Evolutionary conservation across 2,113 vertebrate genomes (phyloP), one percentile per base, ranked within the genome.

Genomic region (Grus americana): DNA sequence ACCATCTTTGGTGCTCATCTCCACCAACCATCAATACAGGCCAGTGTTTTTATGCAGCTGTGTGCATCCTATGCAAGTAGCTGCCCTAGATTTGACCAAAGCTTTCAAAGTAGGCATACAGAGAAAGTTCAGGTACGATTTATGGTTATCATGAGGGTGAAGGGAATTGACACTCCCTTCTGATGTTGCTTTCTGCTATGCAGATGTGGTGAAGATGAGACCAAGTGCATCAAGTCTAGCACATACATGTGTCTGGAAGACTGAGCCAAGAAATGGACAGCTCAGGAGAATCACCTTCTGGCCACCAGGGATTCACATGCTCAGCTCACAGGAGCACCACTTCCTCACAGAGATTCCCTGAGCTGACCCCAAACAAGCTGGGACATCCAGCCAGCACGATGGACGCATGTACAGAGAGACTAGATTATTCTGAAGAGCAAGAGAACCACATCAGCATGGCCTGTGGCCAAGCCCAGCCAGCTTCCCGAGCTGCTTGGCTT

Each of bases 191-290:
- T 19, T 72, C 27, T 62, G 34, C 59, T 61, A 66, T 22, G 32
- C 40, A 68, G 40, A 26, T 42, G 14, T 36, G 49, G 74, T 3
- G 4, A 52, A 86, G 44, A 80, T 0, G 0, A 72, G 42, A 14
- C 49, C 13, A 6, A 8, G n/a, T 46, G 23, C 44, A 52, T 40
- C 65, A 49, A 54, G 42, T 10, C 63, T 63, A 55, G n/a, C 10
- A 68, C 9, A 38, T 22, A 40, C 34, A 54, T 0, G 1, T 29
- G 8, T 46, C 49, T 83, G 59, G 42, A 85, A 93, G 47, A 63
- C 54, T 42, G 22, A 88, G 14, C 14, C 6, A 22, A 88, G 52
- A 82, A 85, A 86, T 4, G 4, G 24, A 44, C 24, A 72, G 52
- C 15, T 30, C 27, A 47, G 49, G 10, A 91, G 20, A 86, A 76